A percentile compares a stretch with the other conserved stretches of the same genome.
Evolutionary conservation across 2,113 vertebrate species (phyloP).

Genomic region (Sinocyclocheilus grahami): DNA sequence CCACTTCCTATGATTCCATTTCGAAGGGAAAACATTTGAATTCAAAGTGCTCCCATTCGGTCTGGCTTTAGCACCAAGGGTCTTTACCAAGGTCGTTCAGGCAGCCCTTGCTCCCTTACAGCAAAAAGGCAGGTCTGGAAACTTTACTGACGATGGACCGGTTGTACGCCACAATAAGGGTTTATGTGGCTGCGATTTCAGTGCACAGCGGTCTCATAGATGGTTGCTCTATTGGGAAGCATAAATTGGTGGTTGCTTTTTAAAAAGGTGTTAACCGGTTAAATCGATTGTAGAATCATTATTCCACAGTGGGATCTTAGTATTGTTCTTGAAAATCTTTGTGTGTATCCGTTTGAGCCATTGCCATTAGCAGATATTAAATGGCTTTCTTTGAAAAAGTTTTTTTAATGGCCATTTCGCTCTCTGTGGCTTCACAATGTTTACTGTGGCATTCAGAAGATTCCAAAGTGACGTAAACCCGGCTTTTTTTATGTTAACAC

Average conservation of each 20-base stretch:
- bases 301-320: not conserved
- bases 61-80: no score
- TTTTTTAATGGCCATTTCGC: not conserved
- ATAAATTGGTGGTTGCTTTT: not conserved
- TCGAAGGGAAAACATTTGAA: no score
- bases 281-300: not conserved
- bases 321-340: not conserved
- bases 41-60: no score
- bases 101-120: no score
- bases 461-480: not conserved
- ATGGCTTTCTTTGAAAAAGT: not conserved
- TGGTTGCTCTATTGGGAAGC: not conserved
- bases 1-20: no score
- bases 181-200: not conserved
- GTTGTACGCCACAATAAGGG: not conserved
- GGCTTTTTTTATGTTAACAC: not conserved
- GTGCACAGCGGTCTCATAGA: not conserved
- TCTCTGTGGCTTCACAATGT: not conserved
- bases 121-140: no score
- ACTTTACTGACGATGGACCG: no score
- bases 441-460: not conserved
- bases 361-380: not conserved
- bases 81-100: no score
- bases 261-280: no score
- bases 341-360: not conserved